Conservation (phyloP, 2,888 invertebrate species). For the Hydriomena furcata region DNA sequence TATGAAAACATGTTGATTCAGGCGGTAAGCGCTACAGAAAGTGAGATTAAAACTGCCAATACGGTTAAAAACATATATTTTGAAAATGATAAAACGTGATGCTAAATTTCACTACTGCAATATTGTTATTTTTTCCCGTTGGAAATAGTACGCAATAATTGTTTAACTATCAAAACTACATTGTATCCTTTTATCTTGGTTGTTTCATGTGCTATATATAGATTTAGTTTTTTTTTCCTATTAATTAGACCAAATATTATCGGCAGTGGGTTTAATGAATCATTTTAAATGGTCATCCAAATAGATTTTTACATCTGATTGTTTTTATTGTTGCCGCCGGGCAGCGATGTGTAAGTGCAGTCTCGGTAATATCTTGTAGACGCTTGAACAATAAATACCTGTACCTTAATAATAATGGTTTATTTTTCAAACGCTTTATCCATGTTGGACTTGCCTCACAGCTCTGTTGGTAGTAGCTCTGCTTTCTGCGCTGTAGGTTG, state of each 20-base stretch:
- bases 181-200: slow-evolving; percentile 14
- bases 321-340: slow-evolving; percentile 65
- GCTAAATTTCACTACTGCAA: too few species aligned
- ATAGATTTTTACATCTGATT: slow-evolving; percentile 59
- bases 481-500: too few species aligned
- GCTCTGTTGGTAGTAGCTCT: too few species aligned
- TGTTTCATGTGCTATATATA: slow-evolving; percentile 36
- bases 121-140: too few species aligned
- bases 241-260: slow-evolving; percentile 62
- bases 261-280: slow-evolving; percentile 60
- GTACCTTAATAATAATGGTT: slow-evolving; percentile 66
- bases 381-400: slow-evolving; percentile 82
- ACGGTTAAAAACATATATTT: too few species aligned
- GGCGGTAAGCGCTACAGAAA: too few species aligned
- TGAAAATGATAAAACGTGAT: too few species aligned
- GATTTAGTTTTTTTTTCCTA: slow-evolving; percentile 45
- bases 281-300: slow-evolving; percentile 46
- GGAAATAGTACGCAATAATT: too few species aligned
- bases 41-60: too few species aligned
- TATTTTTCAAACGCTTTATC: slow-evolving; percentile 43
- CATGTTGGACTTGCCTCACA: too few species aligned
- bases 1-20: neutral
- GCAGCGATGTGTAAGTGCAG: slow-evolving; percentile 63
- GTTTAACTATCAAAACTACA: slow-evolving; percentile 2
- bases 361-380: slow-evolving; percentile 76